A percentile compares a stretch with the other conserved stretches of the same genome.
These are phyloP conservation scores for Sitta carolinensis DNA, from an alignment of 2,797 vertebrate genomes.

Conservation along the genomic window DNA sequence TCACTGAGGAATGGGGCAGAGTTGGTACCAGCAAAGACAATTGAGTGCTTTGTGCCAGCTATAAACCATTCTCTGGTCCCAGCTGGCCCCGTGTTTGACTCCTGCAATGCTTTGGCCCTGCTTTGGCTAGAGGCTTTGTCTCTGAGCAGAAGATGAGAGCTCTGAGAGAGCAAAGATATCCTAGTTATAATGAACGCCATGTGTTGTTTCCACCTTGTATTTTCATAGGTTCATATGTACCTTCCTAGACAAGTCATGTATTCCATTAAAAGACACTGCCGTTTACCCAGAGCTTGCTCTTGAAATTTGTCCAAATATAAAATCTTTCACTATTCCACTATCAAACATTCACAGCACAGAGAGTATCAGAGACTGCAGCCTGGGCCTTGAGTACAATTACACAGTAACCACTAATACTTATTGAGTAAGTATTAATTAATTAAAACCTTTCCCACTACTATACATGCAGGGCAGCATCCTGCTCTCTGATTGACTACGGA, in stretches of 20 bases:
- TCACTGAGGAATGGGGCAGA: not conserved
- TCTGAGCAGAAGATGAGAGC: not conserved
- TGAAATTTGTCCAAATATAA: not conserved
- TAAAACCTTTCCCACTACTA: not conserved
- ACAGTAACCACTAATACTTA: not conserved
- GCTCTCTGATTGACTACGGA: not conserved
- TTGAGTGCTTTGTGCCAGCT: not conserved
- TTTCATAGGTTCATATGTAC: not conserved
- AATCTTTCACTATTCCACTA: not conserved
- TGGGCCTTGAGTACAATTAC: not conserved
- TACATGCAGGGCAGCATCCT: not conserved
- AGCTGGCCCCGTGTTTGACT: not conserved
- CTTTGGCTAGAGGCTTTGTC: not conserved
- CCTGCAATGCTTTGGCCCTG: not conserved
- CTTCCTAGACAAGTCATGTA: not conserved
- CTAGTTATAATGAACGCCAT: not conserved
- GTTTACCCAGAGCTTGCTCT: not conserved
- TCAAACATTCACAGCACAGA: not conserved
- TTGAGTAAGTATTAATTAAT: not conserved
- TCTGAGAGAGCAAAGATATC: not conserved
- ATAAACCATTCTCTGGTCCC: not conserved
- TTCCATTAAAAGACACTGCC: not conserved
- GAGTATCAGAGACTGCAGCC: not conserved
- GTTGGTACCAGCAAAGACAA: not conserved
- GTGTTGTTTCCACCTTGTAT: not conserved